Evolutionary conservation across 2,797 vertebrate species (phyloP).

Genomic region (Spondyliosoma cantharus): DNA sequence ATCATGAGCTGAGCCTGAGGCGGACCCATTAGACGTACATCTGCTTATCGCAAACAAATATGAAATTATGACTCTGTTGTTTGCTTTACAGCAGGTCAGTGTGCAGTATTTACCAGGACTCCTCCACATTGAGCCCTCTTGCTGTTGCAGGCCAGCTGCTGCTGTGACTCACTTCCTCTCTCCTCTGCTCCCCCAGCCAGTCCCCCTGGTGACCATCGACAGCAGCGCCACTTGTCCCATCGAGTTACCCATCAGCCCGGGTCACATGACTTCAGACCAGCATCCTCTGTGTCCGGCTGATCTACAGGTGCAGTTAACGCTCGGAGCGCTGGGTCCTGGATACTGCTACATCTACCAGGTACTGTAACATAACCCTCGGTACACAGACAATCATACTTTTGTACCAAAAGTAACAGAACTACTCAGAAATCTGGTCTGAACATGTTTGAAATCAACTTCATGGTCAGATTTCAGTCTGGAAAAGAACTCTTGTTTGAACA

Average conservation of each 20-base stretch:
- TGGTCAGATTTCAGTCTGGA: not conserved
- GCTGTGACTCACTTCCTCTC: conserved; percentile 47
- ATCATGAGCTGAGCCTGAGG: too few species aligned
- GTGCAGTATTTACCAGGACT: not conserved
- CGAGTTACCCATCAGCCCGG: conserved; percentile 86
- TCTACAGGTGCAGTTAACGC: conserved; percentile 91
- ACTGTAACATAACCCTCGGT: conserved; percentile 21
- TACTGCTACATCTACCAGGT: conserved; percentile 86
- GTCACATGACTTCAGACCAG: conserved; percentile 96
- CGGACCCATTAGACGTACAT: not conserved
- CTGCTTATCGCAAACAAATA: not conserved
- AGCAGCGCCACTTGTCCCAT: conserved; percentile 50
- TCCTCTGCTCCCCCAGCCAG: conserved; percentile 60
- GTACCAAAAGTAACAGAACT: not conserved
- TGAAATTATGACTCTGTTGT: not conserved
- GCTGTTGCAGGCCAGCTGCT: conserved; percentile 34
- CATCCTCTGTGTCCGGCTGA: conserved; percentile 91
- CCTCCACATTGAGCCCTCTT: not conserved
- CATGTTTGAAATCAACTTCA: not conserved
- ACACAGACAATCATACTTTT: not conserved
- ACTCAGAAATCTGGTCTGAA: not conserved
- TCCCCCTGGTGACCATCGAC: conserved; percentile 78
- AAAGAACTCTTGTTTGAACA: not conserved
- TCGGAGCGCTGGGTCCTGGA: conserved; percentile 87
- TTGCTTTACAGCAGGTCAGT: not conserved